These are phyloP conservation scores for Oostethus manadensis DNA, from an alignment of 2,113 vertebrate genomes.

Conservation along the genomic window DNA sequence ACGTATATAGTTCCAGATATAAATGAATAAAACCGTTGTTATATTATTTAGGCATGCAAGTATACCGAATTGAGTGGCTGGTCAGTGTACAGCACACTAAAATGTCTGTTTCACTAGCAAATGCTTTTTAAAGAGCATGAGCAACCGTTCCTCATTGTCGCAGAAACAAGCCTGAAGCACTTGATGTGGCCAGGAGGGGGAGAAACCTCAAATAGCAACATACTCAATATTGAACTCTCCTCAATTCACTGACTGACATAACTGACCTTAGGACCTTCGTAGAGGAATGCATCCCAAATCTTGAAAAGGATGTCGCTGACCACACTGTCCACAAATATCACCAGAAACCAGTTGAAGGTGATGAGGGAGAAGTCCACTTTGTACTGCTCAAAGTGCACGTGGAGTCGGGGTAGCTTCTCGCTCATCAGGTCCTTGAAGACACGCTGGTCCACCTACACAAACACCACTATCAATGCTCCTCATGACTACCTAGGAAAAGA, in stretches of 20 bases:
- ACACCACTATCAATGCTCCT: background rate
- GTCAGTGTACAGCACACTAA: too few species aligned
- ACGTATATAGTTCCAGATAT: too few species aligned
- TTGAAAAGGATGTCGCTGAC: slow-evolving; percentile 94
- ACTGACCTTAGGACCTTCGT: slow-evolving; percentile 93
- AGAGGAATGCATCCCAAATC: slow-evolving; percentile 97
- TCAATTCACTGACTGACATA: background rate
- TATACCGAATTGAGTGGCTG: too few species aligned
- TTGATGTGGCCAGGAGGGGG: background rate
- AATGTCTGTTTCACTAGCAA: too few species aligned
- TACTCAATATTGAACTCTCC: background rate
- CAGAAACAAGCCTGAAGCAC: background rate
- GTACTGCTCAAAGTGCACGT: slow-evolving; percentile 87
- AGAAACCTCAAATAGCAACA: background rate
- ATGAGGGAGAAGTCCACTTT: slow-evolving; percentile 95
- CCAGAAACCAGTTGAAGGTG: slow-evolving; percentile 99
- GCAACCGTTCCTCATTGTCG: too few species aligned
- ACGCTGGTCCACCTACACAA: slow-evolving; percentile 88
- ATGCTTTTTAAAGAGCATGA: too few species aligned
- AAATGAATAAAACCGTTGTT: too few species aligned
- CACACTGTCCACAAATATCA: slow-evolving; percentile 95
- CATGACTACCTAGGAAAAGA: background rate
- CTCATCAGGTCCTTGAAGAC: slow-evolving; percentile 94
- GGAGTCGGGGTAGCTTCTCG: slow-evolving; percentile 91
- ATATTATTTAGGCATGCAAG: too few species aligned